Percentiles rank a stretch among this genome's conserved stretches.
Evolutionary conservation across 2,888 invertebrate species (phyloP).

Genomic region (Hyposoter dolosus): DNA sequence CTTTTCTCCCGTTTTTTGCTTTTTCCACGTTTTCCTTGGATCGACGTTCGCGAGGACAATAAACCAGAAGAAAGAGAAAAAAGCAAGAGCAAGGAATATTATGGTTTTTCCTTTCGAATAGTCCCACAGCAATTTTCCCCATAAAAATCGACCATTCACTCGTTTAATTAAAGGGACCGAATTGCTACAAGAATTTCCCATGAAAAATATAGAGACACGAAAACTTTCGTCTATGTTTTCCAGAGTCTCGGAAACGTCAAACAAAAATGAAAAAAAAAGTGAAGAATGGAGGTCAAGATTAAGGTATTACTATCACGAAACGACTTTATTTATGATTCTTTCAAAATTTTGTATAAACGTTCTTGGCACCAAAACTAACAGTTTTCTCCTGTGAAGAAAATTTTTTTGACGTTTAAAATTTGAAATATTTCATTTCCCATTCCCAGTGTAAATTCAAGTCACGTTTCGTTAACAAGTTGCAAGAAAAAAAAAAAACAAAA

Average conservation of each 20-base stretch:
- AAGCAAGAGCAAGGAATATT: neutral
- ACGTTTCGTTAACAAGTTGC: too few species aligned
- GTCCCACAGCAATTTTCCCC: slow-evolving; percentile 23
- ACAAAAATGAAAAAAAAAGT: slow-evolving; percentile 25
- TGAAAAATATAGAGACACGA: neutral
- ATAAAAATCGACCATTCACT: neutral
- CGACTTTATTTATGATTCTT: too few species aligned
- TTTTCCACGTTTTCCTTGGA: neutral
- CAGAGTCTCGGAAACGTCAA: neutral
- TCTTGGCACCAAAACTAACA: too few species aligned
- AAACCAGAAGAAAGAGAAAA: slow-evolving; percentile 33
- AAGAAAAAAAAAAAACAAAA: too few species aligned
- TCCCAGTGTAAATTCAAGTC: too few species aligned
- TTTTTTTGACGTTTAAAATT: too few species aligned
- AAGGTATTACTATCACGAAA: too few species aligned
- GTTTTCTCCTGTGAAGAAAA: too few species aligned
- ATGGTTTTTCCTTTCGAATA: slow-evolving; percentile 4
- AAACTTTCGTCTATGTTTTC: neutral
- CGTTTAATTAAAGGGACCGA: neutral
- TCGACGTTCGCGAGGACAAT: slow-evolving; percentile 37
- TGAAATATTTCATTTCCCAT: too few species aligned
- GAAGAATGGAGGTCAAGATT: slow-evolving; percentile 61
- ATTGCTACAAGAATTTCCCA: neutral
- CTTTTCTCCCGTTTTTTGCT: neutral
- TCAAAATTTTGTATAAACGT: too few species aligned